A percentile compares a stretch with the other conserved stretches of the same genome.
These are phyloP conservation scores for Magallana gigas DNA, from an alignment of 1,140 invertebrate species.

Conservation along the genomic window DNA sequence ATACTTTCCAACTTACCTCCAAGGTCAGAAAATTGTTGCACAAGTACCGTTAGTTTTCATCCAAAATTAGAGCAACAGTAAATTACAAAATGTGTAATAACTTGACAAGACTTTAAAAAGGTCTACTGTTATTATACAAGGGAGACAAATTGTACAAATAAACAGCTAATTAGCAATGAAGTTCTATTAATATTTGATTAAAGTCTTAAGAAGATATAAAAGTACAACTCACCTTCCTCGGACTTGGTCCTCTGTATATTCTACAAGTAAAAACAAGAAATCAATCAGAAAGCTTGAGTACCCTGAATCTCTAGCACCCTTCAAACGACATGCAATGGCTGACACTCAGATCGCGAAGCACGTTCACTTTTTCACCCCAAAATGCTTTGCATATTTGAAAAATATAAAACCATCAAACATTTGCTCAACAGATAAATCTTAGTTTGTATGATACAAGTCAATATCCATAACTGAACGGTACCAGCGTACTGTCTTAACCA, in stretches of 20 bases:
- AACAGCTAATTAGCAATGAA: no score
- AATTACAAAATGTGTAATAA: no score
- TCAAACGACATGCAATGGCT: conserved; percentile 30
- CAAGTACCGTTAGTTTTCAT: no score
- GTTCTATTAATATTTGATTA: background rate
- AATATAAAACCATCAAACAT: conserved; percentile 1
- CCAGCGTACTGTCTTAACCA: background rate
- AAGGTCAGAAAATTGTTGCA: background rate
- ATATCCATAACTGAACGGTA: background rate
- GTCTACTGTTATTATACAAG: background rate
- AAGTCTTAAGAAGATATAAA: background rate
- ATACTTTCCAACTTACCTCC: conserved; percentile 26
- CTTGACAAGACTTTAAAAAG: no score
- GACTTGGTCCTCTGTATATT: conserved; percentile 23
- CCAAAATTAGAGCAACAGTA: no score
- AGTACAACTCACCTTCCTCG: conserved; percentile 25
- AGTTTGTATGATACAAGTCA: conserved; percentile 6
- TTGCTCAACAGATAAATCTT: conserved; percentile 6
- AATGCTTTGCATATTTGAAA: background rate
- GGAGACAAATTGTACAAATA: background rate
- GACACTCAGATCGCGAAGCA: background rate
- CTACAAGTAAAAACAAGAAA: conserved; percentile 33
- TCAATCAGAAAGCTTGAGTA: background rate
- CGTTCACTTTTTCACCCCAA: conserved; percentile 7
- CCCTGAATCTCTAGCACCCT: conserved; percentile 5